These are phyloP conservation scores for Eupithecia subfuscata DNA, from an alignment of 2,888 invertebrate species.

Conservation along the genomic window DNA sequence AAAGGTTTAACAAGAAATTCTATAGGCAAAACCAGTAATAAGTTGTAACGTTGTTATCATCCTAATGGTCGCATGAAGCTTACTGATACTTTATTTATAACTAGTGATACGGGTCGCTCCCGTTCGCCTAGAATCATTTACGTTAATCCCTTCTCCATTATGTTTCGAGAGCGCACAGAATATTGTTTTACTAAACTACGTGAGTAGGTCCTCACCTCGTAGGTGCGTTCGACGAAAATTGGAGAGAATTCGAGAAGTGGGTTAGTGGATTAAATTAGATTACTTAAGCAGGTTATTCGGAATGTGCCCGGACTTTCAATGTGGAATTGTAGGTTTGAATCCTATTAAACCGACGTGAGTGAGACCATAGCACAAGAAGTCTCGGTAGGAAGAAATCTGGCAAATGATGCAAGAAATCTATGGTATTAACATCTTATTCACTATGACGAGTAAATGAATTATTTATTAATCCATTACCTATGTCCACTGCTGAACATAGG, in stretches of 20 bases:
- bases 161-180: slow-evolving; percentile 10
- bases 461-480: neutral
- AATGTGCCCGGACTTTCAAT: slow-evolving; percentile 8
- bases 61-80: slow-evolving; percentile 11
- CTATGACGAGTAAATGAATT: neutral
- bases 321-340: neutral
- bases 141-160: slow-evolving; percentile 20
- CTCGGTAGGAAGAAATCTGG: neutral
- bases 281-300: slow-evolving; percentile 12
- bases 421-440: neutral
- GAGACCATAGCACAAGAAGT: neutral
- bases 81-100: slow-evolving; percentile 16
- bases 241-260: slow-evolving; percentile 10
- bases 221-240: slow-evolving; percentile 4
- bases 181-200: slow-evolving; percentile 15
- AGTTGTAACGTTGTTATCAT: slow-evolving; percentile 2
- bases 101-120: slow-evolving; percentile 3
- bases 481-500: neutral
- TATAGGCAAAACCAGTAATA: neutral
- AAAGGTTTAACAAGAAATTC: neutral
- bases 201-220: neutral
- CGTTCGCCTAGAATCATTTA: slow-evolving; percentile 14
- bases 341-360: neutral
- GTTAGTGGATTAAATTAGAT: slow-evolving; percentile 11
- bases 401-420: neutral